Conservation (phyloP, 2,797 vertebrate genomes). For the Psittacula echo region DNA sequence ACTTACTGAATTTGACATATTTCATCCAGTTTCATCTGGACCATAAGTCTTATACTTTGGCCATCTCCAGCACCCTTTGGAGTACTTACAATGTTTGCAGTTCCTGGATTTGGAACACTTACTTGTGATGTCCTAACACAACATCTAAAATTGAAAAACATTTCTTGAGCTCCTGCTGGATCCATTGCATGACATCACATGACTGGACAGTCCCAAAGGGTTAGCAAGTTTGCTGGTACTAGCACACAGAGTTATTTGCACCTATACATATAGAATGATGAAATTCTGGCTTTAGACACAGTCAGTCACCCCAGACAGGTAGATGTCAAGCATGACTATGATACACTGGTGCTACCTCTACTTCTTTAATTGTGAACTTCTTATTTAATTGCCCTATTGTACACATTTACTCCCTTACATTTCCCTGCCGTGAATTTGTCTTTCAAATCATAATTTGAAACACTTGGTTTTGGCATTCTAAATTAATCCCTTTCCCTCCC, state of each 20-base stretch:
- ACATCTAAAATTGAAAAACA: background rate
- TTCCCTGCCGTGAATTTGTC: background rate
- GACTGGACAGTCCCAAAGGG: background rate
- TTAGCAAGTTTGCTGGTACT: background rate
- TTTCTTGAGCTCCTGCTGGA: background rate
- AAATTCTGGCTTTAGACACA: background rate
- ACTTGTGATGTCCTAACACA: background rate
- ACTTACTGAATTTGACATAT: background rate
- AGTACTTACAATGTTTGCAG: background rate
- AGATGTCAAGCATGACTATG: background rate
- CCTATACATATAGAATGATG: background rate
- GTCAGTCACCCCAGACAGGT: background rate
- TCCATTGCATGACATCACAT: fast-evolving
- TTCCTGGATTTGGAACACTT: background rate
- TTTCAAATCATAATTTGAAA: background rate
- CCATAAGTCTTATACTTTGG: background rate
- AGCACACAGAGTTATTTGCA: background rate
- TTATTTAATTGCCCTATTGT: background rate
- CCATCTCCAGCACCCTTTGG: background rate
- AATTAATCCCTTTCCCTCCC: background rate
- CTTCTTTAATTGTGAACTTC: background rate
- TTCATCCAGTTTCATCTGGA: background rate
- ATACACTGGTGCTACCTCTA: background rate
- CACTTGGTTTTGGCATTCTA: background rate
- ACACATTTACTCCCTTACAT: background rate